phyloP scores from a whole-genome alignment of 2,888 invertebrate species.

The Dicyrtomina minuta region DNA sequence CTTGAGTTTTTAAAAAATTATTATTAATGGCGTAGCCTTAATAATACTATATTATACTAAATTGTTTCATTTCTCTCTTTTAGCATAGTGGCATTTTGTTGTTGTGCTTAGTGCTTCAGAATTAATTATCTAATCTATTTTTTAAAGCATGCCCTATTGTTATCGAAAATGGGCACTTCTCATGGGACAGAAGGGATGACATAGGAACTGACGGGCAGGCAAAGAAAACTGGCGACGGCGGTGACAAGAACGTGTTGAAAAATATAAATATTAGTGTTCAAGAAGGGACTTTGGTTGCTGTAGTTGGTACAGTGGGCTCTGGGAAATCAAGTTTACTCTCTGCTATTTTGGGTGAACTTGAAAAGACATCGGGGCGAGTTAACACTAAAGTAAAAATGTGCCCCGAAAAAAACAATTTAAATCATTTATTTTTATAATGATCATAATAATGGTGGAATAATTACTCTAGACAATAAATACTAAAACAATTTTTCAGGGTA shows the following conservation, averaged over 20 bases:
- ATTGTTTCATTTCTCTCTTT: too few species aligned
- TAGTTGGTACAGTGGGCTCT: constrained; percentile 84
- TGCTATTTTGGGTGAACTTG: constrained; percentile 88
- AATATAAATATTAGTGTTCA: constrained; percentile 73
- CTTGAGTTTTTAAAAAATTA: too few species aligned
- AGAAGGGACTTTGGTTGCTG: constrained; percentile 66
- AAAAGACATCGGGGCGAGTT: constrained; percentile 75
- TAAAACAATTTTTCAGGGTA: constrained; percentile 54
- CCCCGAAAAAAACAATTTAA: background rate
- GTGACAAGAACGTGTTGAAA: too few species aligned
- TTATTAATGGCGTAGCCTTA: too few species aligned
- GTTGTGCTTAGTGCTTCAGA: too few species aligned
- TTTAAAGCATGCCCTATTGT: constrained; percentile 72
- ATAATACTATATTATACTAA: too few species aligned
- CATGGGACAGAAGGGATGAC: constrained; percentile 66
- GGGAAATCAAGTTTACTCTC: constrained; percentile 87
- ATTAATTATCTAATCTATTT: too few species aligned
- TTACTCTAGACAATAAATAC: too few species aligned
- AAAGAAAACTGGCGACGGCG: constrained; percentile 56
- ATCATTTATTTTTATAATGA: too few species aligned
- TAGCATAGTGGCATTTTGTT: too few species aligned
- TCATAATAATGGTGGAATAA: too few species aligned
- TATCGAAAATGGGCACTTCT: constrained; percentile 84
- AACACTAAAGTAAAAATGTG: constrained; percentile 68
- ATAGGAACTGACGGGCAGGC: too few species aligned